These are phyloP conservation scores for Enteromius fasciolatus DNA, from an alignment of 2,797 vertebrate genomes.

Conservation along the genomic window DNA sequence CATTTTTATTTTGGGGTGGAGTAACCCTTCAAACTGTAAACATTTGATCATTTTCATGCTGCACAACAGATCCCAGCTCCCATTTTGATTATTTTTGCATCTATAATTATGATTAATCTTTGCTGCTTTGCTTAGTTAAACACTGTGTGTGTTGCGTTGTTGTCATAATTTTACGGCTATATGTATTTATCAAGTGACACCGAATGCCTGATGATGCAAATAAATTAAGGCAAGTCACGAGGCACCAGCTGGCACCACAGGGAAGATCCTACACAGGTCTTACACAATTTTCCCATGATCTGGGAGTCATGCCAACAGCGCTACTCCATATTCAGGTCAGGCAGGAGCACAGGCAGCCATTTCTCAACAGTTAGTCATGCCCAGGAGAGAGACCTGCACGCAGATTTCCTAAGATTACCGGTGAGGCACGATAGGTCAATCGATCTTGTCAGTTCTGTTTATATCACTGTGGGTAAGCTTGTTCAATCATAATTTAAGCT, in stretches of 20 bases:
- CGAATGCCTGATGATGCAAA: conserved; percentile 3
- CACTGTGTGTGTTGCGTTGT: background rate
- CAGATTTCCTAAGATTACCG: background rate
- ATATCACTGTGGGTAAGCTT: background rate
- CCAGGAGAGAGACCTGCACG: background rate
- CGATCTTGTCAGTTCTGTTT: background rate
- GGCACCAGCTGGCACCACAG: conserved; percentile 19
- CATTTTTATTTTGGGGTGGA: no score
- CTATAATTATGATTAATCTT: background rate
- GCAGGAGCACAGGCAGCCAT: background rate
- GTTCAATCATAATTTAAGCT: background rate
- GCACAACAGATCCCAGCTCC: background rate
- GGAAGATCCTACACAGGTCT: conserved; percentile 25
- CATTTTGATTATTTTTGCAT: background rate
- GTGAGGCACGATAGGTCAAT: background rate
- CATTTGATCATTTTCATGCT: background rate
- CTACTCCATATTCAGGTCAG: conserved; percentile 32
- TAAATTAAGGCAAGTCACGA: conserved; percentile 1
- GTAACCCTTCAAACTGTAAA: background rate
- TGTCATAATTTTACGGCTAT: background rate
- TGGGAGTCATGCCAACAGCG: conserved; percentile 18
- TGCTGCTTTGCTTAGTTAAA: background rate
- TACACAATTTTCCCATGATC: conserved; percentile 35
- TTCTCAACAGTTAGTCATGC: conserved; percentile 13
- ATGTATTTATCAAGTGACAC: background rate